These are phyloP conservation scores for Drosophila setosimentum DNA, from an alignment of 2,888 invertebrate species.

Conservation along the genomic window DNA sequence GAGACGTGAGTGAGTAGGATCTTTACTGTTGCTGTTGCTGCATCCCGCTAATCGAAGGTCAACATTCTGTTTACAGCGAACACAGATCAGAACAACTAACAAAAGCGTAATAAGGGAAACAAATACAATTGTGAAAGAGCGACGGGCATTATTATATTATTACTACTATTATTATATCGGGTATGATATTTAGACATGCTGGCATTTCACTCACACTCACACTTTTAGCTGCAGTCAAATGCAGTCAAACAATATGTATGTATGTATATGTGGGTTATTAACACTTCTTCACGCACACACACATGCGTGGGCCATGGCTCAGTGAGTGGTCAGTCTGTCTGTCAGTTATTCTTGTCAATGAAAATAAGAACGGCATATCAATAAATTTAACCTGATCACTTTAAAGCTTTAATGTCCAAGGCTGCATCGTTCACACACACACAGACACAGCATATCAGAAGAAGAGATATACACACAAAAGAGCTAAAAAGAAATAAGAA, in stretches of 20 bases:
- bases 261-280: slow-evolving; percentile 4
- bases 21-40: neutral
- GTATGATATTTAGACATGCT: neutral
- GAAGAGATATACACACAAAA: slow-evolving; percentile 8
- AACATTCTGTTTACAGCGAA: neutral
- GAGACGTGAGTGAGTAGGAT: neutral
- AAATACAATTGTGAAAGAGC: neutral
- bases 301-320: slow-evolving; percentile 17
- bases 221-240: neutral
- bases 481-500: slow-evolving; percentile 29
- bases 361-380: slow-evolving; percentile 49
- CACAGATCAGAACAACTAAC: neutral
- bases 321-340: slow-evolving; percentile 18
- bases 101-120: slow-evolving; percentile 5
- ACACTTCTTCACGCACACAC: neutral
- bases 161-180: neutral
- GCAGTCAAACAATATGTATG: neutral
- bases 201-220: neutral
- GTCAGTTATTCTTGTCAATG: slow-evolving; percentile 50
- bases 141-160: neutral
- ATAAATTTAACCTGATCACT: slow-evolving; percentile 59
- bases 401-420: slow-evolving; percentile 24
- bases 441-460: slow-evolving; percentile 21
- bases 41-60: slow-evolving; percentile 1
- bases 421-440: slow-evolving; percentile 17